A percentile compares a stretch with the other conserved stretches of the same genome.
phyloP scores from a whole-genome alignment of 2,113 vertebrate genomes.

The Syngnathoides biaculeatus region DNA sequence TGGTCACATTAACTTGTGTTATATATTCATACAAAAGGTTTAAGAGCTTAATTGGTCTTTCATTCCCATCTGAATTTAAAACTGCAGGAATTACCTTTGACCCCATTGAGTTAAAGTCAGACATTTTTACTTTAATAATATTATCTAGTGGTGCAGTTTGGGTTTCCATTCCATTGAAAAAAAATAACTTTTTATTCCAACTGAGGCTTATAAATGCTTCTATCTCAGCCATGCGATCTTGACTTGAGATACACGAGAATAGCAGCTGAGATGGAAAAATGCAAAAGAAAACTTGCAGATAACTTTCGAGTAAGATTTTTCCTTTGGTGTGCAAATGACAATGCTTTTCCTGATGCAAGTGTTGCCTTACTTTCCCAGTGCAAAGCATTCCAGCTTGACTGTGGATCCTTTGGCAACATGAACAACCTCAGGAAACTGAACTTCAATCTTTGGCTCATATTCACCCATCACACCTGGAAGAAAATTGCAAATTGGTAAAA shows the following conservation, averaged over 20 bases:
- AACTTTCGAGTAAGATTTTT: constrained; percentile 12
- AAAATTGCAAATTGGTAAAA: constrained; percentile 29
- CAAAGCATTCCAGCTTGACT: constrained; percentile 93
- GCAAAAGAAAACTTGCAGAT: constrained; percentile 3
- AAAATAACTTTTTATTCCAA: not conserved
- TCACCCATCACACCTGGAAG: constrained; percentile 95
- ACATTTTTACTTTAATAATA: constrained; percentile 1
- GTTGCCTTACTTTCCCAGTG: constrained; percentile 94
- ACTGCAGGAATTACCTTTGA: not conserved
- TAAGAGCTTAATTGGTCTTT: not conserved
- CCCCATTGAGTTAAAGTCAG: not conserved
- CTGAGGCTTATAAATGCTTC: not conserved
- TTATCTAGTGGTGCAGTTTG: not conserved
- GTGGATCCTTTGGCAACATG: constrained; percentile 88
- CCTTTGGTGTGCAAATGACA: constrained; percentile 14
- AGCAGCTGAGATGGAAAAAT: constrained; percentile 17
- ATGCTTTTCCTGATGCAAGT: constrained; percentile 9
- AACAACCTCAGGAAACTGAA: constrained; percentile 91
- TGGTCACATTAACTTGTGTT: not conserved
- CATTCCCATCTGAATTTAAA: not conserved
- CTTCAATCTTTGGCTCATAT: constrained; percentile 99
- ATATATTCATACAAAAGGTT: not conserved
- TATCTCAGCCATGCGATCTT: constrained; percentile 15
- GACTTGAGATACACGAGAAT: constrained; percentile 21
- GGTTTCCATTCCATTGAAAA: not conserved